Evolutionary conservation across 2,113 vertebrate species (phyloP).

Genomic region (Empidonax traillii): DNA sequence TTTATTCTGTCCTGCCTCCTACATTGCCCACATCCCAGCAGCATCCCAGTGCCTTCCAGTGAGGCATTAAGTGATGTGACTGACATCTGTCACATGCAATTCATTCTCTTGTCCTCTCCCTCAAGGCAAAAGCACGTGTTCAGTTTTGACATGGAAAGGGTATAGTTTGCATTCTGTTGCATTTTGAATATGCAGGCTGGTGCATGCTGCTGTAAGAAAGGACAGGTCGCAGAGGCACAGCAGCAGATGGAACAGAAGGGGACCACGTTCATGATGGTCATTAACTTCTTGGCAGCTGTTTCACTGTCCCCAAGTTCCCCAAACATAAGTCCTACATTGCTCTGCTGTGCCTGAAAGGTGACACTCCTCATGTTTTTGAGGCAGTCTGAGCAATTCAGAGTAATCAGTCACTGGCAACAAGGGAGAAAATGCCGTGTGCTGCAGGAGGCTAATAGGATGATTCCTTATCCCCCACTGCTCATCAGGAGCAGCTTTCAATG

Average conservation of each 20-base stretch:
- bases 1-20: background rate
- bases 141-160: background rate
- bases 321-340: rapidly evolving
- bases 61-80: constrained; percentile 48
- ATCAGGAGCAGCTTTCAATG: background rate
- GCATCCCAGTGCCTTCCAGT: background rate
- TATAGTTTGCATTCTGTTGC: background rate
- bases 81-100: constrained; percentile 36
- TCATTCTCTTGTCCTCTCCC: background rate
- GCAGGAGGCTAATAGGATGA: background rate
- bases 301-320: background rate
- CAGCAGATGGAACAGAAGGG: background rate
- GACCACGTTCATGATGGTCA: background rate
- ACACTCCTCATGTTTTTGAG: background rate
- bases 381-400: background rate
- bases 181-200: background rate
- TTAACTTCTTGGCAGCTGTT: background rate
- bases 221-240: background rate
- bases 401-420: background rate
- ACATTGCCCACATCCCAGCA: background rate
- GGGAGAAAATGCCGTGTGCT: background rate
- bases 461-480: background rate
- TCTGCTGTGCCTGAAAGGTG: background rate
- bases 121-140: background rate
- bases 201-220: background rate